Base-by-base conservation (phyloP, 2,797 vertebrate species). In the Pipistrellus pygmaeus region DNA sequence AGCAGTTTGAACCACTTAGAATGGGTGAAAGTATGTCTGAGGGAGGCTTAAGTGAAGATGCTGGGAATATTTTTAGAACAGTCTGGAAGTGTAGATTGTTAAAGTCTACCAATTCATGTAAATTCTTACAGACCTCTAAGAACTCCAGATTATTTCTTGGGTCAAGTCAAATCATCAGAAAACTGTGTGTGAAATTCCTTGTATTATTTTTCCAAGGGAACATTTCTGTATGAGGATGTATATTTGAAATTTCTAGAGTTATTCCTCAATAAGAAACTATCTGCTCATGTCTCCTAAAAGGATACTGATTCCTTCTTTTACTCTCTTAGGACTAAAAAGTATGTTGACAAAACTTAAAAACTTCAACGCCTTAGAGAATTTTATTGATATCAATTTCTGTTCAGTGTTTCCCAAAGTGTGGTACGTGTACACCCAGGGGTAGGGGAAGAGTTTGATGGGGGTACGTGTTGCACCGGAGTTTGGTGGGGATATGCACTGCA, bases 181-280 rank as follows among this genome's bases (percentile, higher is more conserved):
- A 83, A 13, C 78, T 46, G 11, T 23, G 1, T n/a, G 20, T 81
- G 23, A 90, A 86, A 81, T 60, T 66, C 12, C 30, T 62, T n/a
- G 20, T 87, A 23, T 64, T 84, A 30, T 68, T 90, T 96, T 41
- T 51, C 8, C 25, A 91, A 89, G 25, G 8, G 3, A 20, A 41
- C 12, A 75, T 64, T 88, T 44, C 51, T 81, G 44, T 4, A 10
- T 53, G 17, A 91, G 5, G 8, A 12, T 83, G 12, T 69, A 11
- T 53, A 92, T 96, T 95, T 89, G 27, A 77, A 85, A 71, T 92
- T 92, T 92, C 57, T 92, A 27, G 44, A 85, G 18, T 85, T 83
- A 41, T 60, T 93, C 15, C 27, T 92, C 27, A 77, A 4, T 82
- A 68, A 88, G 76, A 82, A 76, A 10, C 25, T 87, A 46, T 75